Evolutionary conservation across 2,888 invertebrate species (phyloP), one percentile per base, ranked within the genome.

Genomic region (Elmis aenea): DNA sequence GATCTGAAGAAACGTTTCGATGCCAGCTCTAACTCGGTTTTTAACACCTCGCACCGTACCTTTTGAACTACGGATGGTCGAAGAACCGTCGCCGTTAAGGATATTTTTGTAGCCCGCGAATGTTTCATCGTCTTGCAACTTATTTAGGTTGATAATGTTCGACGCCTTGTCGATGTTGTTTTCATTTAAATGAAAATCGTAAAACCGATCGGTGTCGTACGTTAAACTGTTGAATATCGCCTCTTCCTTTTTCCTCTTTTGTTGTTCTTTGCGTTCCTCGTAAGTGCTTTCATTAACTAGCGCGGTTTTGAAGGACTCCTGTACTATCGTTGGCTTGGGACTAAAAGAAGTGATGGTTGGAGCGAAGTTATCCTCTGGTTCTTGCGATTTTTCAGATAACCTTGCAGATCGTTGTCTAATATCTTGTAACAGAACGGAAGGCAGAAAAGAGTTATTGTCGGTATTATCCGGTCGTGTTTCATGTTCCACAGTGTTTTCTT

Each of bases 21-120:
- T 93, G 45, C 94, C 94, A 46, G 92, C 92, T 50, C 93, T 75
- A 37, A 95, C 94, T 53, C 93, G 79, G 72, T 95, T 94, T 71
- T 89, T 91, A 46, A 94, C 90, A 42, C 94, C 94, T 26, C 94
- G 80, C 51, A 95, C 87, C 6, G 93, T 93, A 27, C 94, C 94
- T 63, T 88, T 89, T 33, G 87, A 83, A 71, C 94, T 93, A 50
- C 85, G 77, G 59, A 95, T 93, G 34, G 90, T 86, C 33, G 85
- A 80, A 22, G 82, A 77, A 41, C 75, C 72, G 23, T 76, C 76
- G 52, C 76, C 76, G 43, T 77, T 76, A 48, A 79, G 74, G 37
- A 74, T 64, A 69, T 87, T 86, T 71, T 81, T 83, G 50, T 81
- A 80, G 5, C 89, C 88, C 5, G 86, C 89, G 60, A 89, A 89